These are phyloP conservation scores for Albula goreensis DNA, from an alignment of 2,113 vertebrate genomes.

Conservation along the genomic window DNA sequence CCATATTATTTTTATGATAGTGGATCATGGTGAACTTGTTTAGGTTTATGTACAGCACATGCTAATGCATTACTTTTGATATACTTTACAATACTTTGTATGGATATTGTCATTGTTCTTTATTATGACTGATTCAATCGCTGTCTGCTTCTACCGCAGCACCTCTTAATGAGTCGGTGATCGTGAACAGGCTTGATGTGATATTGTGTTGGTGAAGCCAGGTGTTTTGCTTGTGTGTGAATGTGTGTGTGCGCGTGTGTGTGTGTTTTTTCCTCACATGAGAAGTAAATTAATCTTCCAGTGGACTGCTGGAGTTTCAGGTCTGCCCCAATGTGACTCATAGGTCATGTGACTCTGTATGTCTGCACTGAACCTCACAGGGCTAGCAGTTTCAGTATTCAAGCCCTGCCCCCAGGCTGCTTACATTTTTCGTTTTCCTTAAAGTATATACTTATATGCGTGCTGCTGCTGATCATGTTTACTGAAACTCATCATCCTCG, in stretches of 20 bases:
- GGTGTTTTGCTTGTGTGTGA: not conserved
- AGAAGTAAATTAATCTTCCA: not conserved
- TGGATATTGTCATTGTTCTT: conserved; percentile 26
- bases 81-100: not conserved
- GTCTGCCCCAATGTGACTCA: not conserved
- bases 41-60: conserved; percentile 1
- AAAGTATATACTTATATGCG: conserved; percentile 54
- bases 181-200: not conserved
- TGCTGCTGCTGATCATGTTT: conserved; percentile 57
- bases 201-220: conserved; percentile 25
- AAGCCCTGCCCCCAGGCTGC: conserved; percentile 70
- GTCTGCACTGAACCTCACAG: conserved; percentile 61
- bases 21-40: conserved; percentile 29
- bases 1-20: conserved; percentile 21
- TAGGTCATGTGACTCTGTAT: conserved; percentile 44
- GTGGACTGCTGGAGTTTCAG: conserved; percentile 4
- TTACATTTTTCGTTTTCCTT: conserved; percentile 59
- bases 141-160: not conserved
- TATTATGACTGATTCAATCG: not conserved
- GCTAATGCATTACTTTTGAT: conserved; percentile 6
- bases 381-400: conserved; percentile 62
- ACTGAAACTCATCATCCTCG: conserved; percentile 14
- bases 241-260: not conserved
- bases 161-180: not conserved
- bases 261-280: not conserved